Base-by-base conservation (phyloP, 2,888 invertebrate genomes). In the Drosophila siamana region DNA sequence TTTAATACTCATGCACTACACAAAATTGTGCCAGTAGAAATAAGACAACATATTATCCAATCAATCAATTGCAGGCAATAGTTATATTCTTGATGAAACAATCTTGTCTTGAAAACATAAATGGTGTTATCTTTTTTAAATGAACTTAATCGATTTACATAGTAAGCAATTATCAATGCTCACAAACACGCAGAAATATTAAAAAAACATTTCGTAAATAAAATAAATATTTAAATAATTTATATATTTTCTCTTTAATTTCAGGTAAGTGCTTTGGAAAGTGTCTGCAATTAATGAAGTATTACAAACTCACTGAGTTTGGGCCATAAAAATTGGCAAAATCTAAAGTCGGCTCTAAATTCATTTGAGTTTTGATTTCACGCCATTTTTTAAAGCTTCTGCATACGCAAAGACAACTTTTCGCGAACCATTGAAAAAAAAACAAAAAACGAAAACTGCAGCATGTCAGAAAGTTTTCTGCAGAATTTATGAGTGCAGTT, bases 401-500 rank as follows among this genome's bases (percentile, higher is more conserved):
- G n/a, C n/a, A n/a, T n/a, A n/a, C n/a, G n/a, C n/a, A n/a, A n/a
- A 52, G 51, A 54, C 55, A 69, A 85, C 67, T 72, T 79, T 85
- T 79, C 61, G 16, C 66, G 52, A 51, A 46, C 60, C 71, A 75
- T 75, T 7, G 26, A 15, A 38, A 15, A 38, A 15, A 0, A 33
- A 81, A 84, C 84, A 80, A 15, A 38, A 15, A 38, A 15, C 0
- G n/a, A 81, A 84, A 86, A 80, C 68, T 75, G 74, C 69, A 69
- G 60, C 72, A 64, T 69, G 88, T 89, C 88, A 77, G 69, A 88
- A 88, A 81, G 74, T 88, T 86, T 80, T 66, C 47, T 59, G 19
- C 64, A 55, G 66, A 88, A 88, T 88, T 88, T 88, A 89, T 88
- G 88, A 81, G 74, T 74, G 62, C 78, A 82, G 86, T 76, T 85